Percentiles rank a stretch among this genome's conserved stretches.
Conservation (phyloP, 64 coral and sea anemone species). For the Astreopora myriophthalma region DNA sequence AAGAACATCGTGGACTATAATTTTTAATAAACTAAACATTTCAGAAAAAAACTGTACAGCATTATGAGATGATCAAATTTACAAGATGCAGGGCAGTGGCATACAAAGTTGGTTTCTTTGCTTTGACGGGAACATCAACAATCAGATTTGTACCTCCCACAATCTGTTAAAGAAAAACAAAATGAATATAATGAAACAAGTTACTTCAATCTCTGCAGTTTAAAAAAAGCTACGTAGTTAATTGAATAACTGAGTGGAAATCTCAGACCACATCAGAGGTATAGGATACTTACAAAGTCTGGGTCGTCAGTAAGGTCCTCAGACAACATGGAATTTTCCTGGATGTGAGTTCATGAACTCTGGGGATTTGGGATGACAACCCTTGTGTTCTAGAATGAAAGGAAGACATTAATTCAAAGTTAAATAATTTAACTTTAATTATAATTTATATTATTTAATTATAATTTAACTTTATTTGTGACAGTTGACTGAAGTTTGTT, state of each 20-base stretch:
- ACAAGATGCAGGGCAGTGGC: background rate
- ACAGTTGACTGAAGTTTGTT: too few relatives aligned
- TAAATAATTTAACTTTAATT: too few relatives aligned
- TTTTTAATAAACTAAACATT: too few relatives aligned
- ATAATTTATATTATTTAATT: too few relatives aligned
- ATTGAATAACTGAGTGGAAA: too few relatives aligned
- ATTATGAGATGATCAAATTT: too few relatives aligned
- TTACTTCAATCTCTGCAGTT: background rate
- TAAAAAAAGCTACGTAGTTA: background rate
- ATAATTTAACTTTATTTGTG: too few relatives aligned
- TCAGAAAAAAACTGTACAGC: too few relatives aligned
- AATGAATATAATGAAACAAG: background rate
- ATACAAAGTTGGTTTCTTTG: constrained; percentile 59
- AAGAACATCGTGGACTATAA: too few relatives aligned
- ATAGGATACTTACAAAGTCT: background rate
- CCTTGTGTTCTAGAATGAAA: background rate
- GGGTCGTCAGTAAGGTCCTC: background rate
- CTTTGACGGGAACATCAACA: constrained; percentile 10
- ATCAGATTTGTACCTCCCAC: constrained; percentile 29
- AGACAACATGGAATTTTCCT: background rate
- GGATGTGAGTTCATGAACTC: background rate
- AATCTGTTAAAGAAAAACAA: background rate
- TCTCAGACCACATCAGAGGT: too few relatives aligned
- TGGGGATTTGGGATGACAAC: background rate
- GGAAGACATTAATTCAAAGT: background rate